Base-by-base conservation (phyloP, 2,888 invertebrate species). In the Tachystola acroxantha region DNA sequence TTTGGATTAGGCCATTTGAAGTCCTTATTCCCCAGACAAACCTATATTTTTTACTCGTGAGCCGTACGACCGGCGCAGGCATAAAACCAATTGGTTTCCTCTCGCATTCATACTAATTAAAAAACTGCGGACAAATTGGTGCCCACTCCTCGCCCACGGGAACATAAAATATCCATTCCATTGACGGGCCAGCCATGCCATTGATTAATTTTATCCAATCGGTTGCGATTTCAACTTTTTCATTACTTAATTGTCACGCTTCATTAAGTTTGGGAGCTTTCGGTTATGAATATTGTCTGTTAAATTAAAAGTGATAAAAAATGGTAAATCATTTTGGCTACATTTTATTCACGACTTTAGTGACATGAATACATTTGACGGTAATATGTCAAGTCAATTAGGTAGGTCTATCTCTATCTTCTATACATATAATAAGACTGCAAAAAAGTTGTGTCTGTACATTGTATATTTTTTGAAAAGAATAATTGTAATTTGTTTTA, bases 71-170 rank as follows among this genome's bases (percentile, higher is more conserved):
- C 54, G 61, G 56, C 52, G 59, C 64, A 64, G 61, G 66, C 64
- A 67, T 72, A 67, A 74, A 76, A 69, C 66, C 74, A 76, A 75
- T 80, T 76, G 69, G 76, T 69, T 76, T 73, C 67, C 74, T 71
- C 79, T 71, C 75, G 65, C 77, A 80, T 80, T 68, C 75, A 73
- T 76, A 75, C 74, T 81, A 82, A 82, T 82, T 82, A 82, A 82
- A 80, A 81, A 82, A 79, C 74, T 82, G 82, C 76, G 80, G 81
- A 75, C 82, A 81, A 81, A 82, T 80, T 80, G 81, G 72, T 64
- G 68, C 63, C 72, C 77, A 73, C 79, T 71, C 69, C 57, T 65
- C 76, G 78, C 76, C 80, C 76, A 71, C 74, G 78, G 78, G 78
- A 76, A 78, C 79, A 81, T 79, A 77, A 82, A 81, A 81, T 79